Percentiles rank a stretch among this genome's conserved stretches.
Evolutionary conservation across 2,113 vertebrate genomes (phyloP).

Genomic region (Tapirus terrestris): DNA sequence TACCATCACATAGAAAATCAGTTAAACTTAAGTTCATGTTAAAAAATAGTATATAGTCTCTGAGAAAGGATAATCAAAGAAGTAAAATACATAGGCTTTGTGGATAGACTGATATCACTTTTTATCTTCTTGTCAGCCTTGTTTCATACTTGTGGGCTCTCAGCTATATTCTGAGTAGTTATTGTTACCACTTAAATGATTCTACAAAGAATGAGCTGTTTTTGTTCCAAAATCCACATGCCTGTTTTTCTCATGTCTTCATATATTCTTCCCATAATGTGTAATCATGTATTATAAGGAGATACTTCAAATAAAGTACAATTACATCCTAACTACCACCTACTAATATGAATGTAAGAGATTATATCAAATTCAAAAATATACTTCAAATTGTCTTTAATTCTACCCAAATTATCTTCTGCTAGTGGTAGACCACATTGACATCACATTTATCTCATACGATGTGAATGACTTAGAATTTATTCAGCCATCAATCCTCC

Average conservation of each 20-base stretch:
- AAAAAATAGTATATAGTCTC: background rate
- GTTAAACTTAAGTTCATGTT: background rate
- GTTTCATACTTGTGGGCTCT: background rate
- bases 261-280: background rate
- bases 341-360: background rate
- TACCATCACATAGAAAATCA: background rate
- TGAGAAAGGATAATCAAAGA: background rate
- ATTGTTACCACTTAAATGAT: background rate
- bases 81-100: background rate
- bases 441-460: background rate
- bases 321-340: background rate
- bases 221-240: background rate
- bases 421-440: background rate
- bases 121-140: background rate
- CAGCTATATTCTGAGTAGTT: background rate
- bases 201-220: background rate
- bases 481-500: conserved; percentile 22
- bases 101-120: background rate
- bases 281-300: background rate
- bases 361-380: conserved; percentile 39
- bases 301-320: conserved; percentile 33
- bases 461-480: conserved; percentile 31
- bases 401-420: conserved; percentile 9
- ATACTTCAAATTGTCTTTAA: conserved; percentile 24
- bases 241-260: background rate